Evolutionary conservation across 2,888 invertebrate genomes (phyloP).

Genomic region (Diplazon laetatorius): DNA sequence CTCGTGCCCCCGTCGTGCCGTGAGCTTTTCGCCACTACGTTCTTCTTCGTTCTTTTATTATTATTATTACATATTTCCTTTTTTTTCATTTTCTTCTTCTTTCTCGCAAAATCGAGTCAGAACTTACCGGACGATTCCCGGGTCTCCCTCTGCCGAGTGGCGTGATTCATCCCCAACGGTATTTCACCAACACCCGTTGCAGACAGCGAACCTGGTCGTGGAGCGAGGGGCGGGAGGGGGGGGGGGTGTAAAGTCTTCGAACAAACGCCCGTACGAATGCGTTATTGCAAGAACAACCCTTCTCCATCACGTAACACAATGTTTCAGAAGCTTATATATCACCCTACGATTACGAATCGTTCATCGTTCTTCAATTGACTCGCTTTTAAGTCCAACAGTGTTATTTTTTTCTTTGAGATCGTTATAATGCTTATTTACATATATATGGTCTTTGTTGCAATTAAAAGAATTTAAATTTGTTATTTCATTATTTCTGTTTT

Average conservation of each 20-base stretch:
- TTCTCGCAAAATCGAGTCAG: conserved; percentile 20
- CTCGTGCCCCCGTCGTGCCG: conserved; percentile 17
- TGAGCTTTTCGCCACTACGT: conserved; percentile 5
- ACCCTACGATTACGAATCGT: conserved; percentile 3
- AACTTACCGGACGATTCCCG: conserved; percentile 42
- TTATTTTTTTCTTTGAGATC: too few relatives aligned
- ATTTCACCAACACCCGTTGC: conserved; percentile 55
- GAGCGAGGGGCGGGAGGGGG: too few relatives aligned
- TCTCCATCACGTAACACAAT: neutral
- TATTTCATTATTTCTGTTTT: too few relatives aligned
- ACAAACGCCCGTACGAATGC: too few relatives aligned
- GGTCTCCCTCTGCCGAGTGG: conserved; percentile 36
- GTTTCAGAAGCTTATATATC: neutral
- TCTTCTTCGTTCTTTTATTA: conserved; percentile 29
- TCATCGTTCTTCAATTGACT: too few relatives aligned
- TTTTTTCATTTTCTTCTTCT: conserved; percentile 30
- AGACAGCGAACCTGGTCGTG: neutral
- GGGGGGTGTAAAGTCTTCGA: too few relatives aligned
- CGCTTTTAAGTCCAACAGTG: too few relatives aligned
- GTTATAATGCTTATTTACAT: too few relatives aligned
- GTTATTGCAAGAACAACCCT: neutral
- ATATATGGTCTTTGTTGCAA: too few relatives aligned
- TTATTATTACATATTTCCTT: conserved; percentile 13
- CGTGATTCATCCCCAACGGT: conserved; percentile 53
- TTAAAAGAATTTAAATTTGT: too few relatives aligned